A percentile compares a stretch with the other conserved stretches of the same genome.
Conservation (phyloP, 1,140 invertebrate genomes). For the Hirudo medicinalis region DNA sequence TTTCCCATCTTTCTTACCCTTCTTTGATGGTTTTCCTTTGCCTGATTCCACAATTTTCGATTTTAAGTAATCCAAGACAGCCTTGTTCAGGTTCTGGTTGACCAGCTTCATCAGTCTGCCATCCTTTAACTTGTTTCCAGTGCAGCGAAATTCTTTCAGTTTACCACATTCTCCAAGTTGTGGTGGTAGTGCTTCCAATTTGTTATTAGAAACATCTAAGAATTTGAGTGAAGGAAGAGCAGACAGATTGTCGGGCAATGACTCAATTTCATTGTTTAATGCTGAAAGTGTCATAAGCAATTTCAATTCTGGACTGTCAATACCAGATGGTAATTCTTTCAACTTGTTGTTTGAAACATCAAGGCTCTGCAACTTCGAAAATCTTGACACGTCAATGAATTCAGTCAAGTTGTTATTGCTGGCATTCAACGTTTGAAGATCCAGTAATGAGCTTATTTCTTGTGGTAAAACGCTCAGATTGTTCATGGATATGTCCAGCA, state of each 20-base stretch:
- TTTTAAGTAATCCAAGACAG: constrained; percentile 34
- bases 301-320: constrained; percentile 48
- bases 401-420: constrained; percentile 50
- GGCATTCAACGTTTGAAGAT: constrained; percentile 56
- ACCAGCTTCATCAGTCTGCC: constrained; percentile 52
- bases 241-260: constrained; percentile 49
- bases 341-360: constrained; percentile 59
- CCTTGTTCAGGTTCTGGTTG: constrained; percentile 35
- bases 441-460: constrained; percentile 48
- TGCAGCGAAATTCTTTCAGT: constrained; percentile 53
- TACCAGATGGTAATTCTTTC: constrained; percentile 47
- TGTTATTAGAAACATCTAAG: constrained; percentile 57
- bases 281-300: constrained; percentile 56
- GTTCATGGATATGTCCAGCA: constrained; percentile 58
- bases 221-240: constrained; percentile 51
- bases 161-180: constrained; percentile 53
- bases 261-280: constrained; percentile 53
- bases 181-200: constrained; percentile 49
- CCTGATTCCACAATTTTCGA: constrained; percentile 24
- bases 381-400: constrained; percentile 49
- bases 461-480: constrained; percentile 48
- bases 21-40: constrained; percentile 25
- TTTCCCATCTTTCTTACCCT: constrained; percentile 21
- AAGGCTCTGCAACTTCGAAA: constrained; percentile 47
- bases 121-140: constrained; percentile 58